Evolutionary conservation across 2,113 vertebrate genomes (phyloP).

Genomic region (Otocyon megalotis): DNA sequence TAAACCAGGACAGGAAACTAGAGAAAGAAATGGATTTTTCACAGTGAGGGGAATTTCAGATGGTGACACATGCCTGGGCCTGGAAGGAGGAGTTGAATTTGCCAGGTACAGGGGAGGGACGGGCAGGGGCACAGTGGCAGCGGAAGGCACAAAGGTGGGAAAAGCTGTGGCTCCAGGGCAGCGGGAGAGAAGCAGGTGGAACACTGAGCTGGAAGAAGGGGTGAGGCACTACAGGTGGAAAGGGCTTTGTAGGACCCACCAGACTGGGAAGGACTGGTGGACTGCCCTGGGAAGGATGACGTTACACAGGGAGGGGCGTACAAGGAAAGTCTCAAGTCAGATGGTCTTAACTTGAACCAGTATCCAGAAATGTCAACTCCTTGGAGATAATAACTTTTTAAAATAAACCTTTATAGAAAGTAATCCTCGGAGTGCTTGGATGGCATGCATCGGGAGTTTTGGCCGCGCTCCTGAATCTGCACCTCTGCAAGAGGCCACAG

Average conservation of each 20-base stretch:
- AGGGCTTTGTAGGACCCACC: no score
- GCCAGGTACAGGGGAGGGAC: background rate
- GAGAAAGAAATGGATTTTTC: background rate
- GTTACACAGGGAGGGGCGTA: background rate
- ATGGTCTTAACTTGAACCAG: no score
- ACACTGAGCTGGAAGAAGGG: background rate
- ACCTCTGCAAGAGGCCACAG: no score
- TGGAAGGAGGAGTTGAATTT: background rate
- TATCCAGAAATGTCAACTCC: background rate
- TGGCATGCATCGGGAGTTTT: no score
- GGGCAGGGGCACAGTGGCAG: background rate
- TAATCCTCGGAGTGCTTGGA: no score
- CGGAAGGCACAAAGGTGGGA: background rate
- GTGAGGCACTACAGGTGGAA: no score
- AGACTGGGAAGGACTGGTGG: background rate
- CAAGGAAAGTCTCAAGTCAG: background rate
- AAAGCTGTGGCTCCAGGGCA: accelerated
- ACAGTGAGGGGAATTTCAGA: background rate
- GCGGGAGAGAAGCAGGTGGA: background rate
- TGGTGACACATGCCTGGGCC: background rate
- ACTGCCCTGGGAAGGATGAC: background rate
- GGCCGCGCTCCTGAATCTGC: no score
- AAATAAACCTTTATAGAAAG: background rate
- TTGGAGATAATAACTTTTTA: background rate
- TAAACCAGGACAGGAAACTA: background rate